Evolutionary conservation across 2,113 vertebrate genomes (phyloP), one percentile per base, ranked within the genome.

Genomic region (Cinclus cinclus): DNA sequence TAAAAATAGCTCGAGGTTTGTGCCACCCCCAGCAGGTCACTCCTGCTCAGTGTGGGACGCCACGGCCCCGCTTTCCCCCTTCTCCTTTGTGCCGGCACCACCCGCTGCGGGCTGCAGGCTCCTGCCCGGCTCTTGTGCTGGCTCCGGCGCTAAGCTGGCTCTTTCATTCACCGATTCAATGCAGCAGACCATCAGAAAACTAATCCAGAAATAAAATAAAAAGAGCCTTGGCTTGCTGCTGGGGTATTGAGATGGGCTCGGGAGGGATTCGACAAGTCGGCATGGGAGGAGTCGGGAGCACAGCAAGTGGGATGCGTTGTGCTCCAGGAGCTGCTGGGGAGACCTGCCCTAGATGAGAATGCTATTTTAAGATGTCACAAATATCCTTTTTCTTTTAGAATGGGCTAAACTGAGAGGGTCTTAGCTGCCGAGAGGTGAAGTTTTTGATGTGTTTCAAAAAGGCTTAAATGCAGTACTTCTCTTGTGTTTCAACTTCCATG

Each of bases 91-190:
- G 65, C 47, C 33, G 42, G 33, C 74, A 89, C 77, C 81, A 67
- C 79, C 67, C 30, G 39, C 91, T 58, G 87, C 91, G 2, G 2
- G 49, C 94, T 39, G 70, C 30, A 3, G 75, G 80, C 76, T 96
- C 87, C 89, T 67, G 46, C 44, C 65, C 10, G 1, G 7, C 86
- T 49, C 90, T 76, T 71, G 53, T 62, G 63, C 88, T 23, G 75
- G 65, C 62, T 74, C 53, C 0, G 2, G 62, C 3, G 2, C 82
- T 79, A 83, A 95, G 70, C 88, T 65, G 88, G 31, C 25, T 55
- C 82, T 88, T 93, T 90, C 67, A 95, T 62, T 73, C 62, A 60
- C 58, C 17, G 46, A 87, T 39, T 85, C 94, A 95, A 95, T 86
- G 71, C 82, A 69, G 25, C 88, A 80, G 79, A 83, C 65, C 67